Percentiles rank a stretch among this genome's conserved stretches.
Conservation (phyloP, 1,140 invertebrate species). For the Teleopsis dalmanni region DNA sequence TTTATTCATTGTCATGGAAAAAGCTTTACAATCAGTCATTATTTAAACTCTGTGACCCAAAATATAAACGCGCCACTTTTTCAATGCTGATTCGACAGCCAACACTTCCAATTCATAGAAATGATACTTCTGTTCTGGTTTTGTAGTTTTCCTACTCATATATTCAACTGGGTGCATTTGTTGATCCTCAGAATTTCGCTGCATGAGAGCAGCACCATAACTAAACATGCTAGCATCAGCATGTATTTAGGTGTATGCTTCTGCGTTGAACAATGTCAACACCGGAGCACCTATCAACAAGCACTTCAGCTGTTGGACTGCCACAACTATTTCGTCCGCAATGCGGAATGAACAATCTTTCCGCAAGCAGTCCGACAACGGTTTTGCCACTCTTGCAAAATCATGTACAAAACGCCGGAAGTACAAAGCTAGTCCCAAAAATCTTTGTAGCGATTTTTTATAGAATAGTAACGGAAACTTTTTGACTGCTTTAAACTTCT, state of each 20-base stretch:
- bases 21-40: slow-evolving; percentile 19
- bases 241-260: slow-evolving; percentile 28
- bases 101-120: slow-evolving; percentile 26
- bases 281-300: slow-evolving; percentile 21
- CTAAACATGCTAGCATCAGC: slow-evolving; percentile 7
- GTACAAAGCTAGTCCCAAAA: slow-evolving; percentile 29
- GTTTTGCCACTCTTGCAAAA: slow-evolving; percentile 23
- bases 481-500: slow-evolving; percentile 12
- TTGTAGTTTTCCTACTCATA: slow-evolving; percentile 23
- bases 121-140: slow-evolving; percentile 21
- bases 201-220: slow-evolving; percentile 15
- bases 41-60: slow-evolving; percentile 16
- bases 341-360: slow-evolving; percentile 14
- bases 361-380: slow-evolving; percentile 16
- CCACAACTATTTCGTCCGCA: slow-evolving; percentile 15
- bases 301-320: slow-evolving; percentile 25
- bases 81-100: slow-evolving; percentile 18
- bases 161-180: slow-evolving; percentile 25
- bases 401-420: slow-evolving; percentile 29
- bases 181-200: neutral
- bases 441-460: slow-evolving; percentile 23
- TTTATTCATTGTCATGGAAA: neutral
- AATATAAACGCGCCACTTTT: slow-evolving; percentile 24
- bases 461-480: slow-evolving; percentile 25
- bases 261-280: slow-evolving; percentile 22